Conservation (phyloP, 2,888 invertebrate species). For the Agrenia bidenticulata region DNA sequence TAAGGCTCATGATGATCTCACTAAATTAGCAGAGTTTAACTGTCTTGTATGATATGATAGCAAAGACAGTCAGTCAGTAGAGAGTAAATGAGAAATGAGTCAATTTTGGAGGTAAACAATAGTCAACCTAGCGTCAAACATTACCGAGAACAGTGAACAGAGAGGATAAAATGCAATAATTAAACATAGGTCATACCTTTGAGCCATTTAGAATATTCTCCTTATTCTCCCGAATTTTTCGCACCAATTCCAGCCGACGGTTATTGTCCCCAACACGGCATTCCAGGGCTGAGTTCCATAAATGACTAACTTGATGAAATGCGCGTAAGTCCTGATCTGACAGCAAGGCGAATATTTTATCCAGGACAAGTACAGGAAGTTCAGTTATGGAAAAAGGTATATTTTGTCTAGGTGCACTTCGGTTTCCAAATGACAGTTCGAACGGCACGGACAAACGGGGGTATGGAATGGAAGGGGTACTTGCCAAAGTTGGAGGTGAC, state of each 20-base stretch:
- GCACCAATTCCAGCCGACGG: slow-evolving; percentile 38
- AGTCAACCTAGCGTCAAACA: too few relatives aligned
- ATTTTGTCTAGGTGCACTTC: background rate
- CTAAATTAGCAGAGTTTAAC: too few relatives aligned
- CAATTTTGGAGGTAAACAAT: too few relatives aligned
- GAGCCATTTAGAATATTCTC: slow-evolving; percentile 39
- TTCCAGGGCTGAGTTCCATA: slow-evolving; percentile 41
- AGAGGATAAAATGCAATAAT: too few relatives aligned
- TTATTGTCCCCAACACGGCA: slow-evolving; percentile 27
- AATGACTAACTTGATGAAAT: slow-evolving; percentile 47
- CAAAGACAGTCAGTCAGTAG: too few relatives aligned
- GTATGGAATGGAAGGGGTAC: slow-evolving; percentile 10
- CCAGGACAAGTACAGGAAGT: slow-evolving; percentile 41
- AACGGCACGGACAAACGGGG: too few relatives aligned
- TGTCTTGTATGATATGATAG: too few relatives aligned
- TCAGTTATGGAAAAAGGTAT: background rate
- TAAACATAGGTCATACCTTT: slow-evolving; percentile 27
- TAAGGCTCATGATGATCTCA: too few relatives aligned
- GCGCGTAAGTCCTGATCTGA: slow-evolving; percentile 44
- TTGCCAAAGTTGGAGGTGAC: slow-evolving; percentile 13
- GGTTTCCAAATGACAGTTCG: too few relatives aligned
- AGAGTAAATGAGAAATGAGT: too few relatives aligned
- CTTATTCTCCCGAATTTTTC: slow-evolving; percentile 40
- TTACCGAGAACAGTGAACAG: too few relatives aligned
- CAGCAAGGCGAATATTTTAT: slow-evolving; percentile 42